phyloP scores from a whole-genome alignment of 2,113 vertebrate genomes.

The Ranitomeya imitator region DNA sequence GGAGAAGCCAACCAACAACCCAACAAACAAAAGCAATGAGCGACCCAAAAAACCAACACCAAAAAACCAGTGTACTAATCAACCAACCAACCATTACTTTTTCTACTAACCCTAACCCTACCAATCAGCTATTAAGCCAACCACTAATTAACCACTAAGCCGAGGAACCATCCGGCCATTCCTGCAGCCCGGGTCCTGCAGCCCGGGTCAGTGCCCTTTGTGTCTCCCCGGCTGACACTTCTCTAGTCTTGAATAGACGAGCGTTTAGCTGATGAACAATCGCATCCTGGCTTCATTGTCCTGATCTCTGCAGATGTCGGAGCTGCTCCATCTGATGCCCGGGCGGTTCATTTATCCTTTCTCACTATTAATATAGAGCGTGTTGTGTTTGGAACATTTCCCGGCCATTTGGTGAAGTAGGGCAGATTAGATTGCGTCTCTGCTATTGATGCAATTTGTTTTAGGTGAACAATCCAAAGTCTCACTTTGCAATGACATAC shows the following conservation, averaged over 20 bases:
- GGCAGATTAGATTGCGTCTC: conserved; percentile 29
- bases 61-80: background rate
- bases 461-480: conserved; percentile 55
- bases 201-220: no score
- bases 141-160: background rate
- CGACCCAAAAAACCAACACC: background rate
- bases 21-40: no score
- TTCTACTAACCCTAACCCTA: no score
- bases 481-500: conserved; percentile 48
- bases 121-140: background rate
- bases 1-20: no score
- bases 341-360: background rate
- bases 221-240: no score
- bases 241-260: no score
- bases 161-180: background rate
- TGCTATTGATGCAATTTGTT: conserved; percentile 28
- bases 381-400: conserved; percentile 6
- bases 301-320: background rate
- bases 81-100: background rate
- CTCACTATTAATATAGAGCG: background rate
- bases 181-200: no score
- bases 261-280: no score
- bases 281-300: background rate
- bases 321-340: background rate
- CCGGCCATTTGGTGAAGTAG: background rate